A percentile compares a stretch with the other conserved stretches of the same genome.
Evolutionary conservation across 2,888 invertebrate species (phyloP).

Genomic region (Drosophila falleni): DNA sequence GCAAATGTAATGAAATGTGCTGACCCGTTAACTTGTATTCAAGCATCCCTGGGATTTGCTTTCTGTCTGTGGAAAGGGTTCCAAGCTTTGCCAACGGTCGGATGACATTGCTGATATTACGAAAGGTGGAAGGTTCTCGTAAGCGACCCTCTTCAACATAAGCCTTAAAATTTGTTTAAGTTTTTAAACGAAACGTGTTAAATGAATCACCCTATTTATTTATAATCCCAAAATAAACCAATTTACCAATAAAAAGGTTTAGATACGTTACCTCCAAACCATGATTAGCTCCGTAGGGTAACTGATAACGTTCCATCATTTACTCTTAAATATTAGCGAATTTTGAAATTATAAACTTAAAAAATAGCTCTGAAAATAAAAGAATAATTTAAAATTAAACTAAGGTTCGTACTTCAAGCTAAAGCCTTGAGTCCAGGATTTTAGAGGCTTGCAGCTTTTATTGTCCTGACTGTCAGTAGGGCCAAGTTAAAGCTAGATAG

Average conservation of each 20-base stretch:
- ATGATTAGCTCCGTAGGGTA: background rate
- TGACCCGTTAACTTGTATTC: slow-evolving; percentile 64
- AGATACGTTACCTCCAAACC: slow-evolving; percentile 2
- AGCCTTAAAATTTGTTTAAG: slow-evolving; percentile 55
- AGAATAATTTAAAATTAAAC: too few relatives aligned
- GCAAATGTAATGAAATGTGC: slow-evolving; percentile 69
- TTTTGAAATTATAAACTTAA: too few relatives aligned
- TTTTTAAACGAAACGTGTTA: slow-evolving; percentile 19
- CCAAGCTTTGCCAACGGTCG: slow-evolving; percentile 15
- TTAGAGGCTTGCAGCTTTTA: too few relatives aligned
- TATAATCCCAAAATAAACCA: slow-evolving; percentile 17
- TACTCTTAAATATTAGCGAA: background rate
- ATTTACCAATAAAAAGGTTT: background rate
- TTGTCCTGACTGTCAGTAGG: too few relatives aligned
- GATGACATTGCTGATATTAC: slow-evolving; percentile 39
- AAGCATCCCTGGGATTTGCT: slow-evolving; percentile 18
- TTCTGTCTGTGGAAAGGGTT: slow-evolving; percentile 28
- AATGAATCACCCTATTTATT: slow-evolving; percentile 30
- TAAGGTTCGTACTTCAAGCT: too few relatives aligned
- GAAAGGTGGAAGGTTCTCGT: slow-evolving; percentile 9
- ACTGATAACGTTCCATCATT: background rate
- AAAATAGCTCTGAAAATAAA: too few relatives aligned
- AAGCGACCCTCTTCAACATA: slow-evolving; percentile 53
- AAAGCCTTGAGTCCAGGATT: too few relatives aligned
- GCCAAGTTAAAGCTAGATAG: too few relatives aligned